Conservation (phyloP, 1,140 invertebrate species). For the Temnothorax longispinosus region DNA sequence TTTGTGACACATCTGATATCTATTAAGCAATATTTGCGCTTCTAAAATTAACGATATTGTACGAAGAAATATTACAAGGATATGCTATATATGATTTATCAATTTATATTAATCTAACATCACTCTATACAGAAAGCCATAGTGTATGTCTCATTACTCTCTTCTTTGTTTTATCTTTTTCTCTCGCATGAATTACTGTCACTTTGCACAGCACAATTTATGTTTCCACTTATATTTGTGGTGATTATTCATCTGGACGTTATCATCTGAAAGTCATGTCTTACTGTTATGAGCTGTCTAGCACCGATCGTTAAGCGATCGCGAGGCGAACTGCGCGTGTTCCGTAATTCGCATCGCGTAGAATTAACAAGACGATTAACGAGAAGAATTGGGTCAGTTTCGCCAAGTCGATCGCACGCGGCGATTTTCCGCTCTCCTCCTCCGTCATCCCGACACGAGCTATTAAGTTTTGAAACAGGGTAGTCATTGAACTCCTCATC, state of each 20-base stretch:
- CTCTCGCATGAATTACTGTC: background rate
- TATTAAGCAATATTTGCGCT: background rate
- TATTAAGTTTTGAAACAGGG: constrained; percentile 44
- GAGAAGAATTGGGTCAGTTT: constrained; percentile 32
- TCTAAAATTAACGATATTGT: background rate
- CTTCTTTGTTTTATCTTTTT: background rate
- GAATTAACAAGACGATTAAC: constrained; percentile 51
- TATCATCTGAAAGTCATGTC: background rate
- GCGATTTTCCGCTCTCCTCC: constrained; percentile 27
- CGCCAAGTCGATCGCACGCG: background rate
- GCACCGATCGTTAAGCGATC: background rate
- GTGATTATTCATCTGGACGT: background rate
- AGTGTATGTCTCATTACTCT: background rate
- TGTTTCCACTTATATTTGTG: background rate
- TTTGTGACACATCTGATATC: background rate
- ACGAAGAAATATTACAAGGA: background rate
- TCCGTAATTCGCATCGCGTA: background rate
- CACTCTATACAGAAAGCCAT: background rate
- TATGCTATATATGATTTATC: background rate
- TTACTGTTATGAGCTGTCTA: background rate
- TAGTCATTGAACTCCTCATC: constrained; percentile 53
- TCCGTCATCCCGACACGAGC: constrained; percentile 24
- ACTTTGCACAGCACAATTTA: background rate
- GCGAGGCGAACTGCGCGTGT: background rate
- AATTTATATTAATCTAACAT: constrained; percentile 8